Evolutionary conservation across 2,113 vertebrate genomes (phyloP).

Genomic region (Proterorhinus semilunaris): DNA sequence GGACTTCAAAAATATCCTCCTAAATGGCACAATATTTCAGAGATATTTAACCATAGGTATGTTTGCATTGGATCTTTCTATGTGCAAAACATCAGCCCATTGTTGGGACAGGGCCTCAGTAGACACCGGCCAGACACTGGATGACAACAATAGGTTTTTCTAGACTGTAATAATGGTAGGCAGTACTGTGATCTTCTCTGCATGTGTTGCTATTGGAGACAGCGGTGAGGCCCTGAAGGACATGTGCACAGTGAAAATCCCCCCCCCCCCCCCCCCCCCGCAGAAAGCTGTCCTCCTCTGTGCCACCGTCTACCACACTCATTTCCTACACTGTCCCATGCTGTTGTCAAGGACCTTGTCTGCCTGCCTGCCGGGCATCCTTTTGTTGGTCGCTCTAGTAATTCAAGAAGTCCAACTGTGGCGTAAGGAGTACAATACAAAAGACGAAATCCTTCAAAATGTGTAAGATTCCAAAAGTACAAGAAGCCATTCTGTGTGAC

Average conservation of each 20-base stretch:
- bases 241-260: slow-evolving; percentile 36
- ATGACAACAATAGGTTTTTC: background rate
- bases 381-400: slow-evolving; percentile 11
- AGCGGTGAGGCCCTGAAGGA: slow-evolving; percentile 38
- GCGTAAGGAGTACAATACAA: background rate
- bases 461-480: no score
- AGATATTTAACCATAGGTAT: no score
- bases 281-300: slow-evolving; percentile 32
- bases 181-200: background rate
- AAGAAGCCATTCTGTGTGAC: no score
- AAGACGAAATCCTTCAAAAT: background rate
- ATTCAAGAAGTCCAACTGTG: background rate
- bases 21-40: no score
- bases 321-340: background rate
- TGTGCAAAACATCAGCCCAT: no score
- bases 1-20: no score
- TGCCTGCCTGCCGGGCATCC: slow-evolving; percentile 6
- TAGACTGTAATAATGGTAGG: background rate
- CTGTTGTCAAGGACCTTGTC: slow-evolving; percentile 54
- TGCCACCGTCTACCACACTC: slow-evolving; percentile 21
- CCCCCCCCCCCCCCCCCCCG: slow-evolving; percentile 44
- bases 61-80: no score
- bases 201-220: slow-evolving; percentile 66
- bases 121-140: background rate
- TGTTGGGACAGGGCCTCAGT: background rate